Base-by-base conservation (phyloP, 2,797 vertebrate species). In the Mormyrops boulengeri region DNA sequence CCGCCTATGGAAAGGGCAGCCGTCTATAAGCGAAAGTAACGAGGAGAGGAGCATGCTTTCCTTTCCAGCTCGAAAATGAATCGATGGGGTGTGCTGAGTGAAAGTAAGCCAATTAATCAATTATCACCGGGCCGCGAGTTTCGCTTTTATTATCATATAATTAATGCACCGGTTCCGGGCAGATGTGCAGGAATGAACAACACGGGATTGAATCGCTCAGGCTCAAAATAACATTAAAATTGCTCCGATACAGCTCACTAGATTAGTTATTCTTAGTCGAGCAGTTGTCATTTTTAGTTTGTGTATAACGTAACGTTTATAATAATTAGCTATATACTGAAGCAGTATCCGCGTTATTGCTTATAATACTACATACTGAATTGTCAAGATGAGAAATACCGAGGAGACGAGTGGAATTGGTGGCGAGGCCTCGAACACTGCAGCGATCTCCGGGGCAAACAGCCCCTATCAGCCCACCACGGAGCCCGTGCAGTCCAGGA, bases 401-500 rank as follows among this genome's bases (percentile, higher is more conserved):
- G 96, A 97, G 94, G 98, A 99, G 93, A 93, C 96, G 90, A 97
- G 98, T 93, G 97, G 97, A 89, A 98, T 98, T 95, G 98, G 98
- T 91, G 98, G 97, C 87, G 98, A 99, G 96, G 98, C 97, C 95
- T 98, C 98, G 95, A 98, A 97, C 95, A 97, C 97, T 88, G 98
- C 98, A 94, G 98, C 98, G 98, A 98, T 98, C 94, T 98, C 98
- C 85, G 98, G 98, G 92, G 97, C 97, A 91, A 98, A 96, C 93
- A 99, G 98, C 88, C 98, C 98, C 0, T 99, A 99, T 92, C 98
- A 99, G 91, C 97, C 98, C 94, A 99, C 98, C 92, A 99, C 98
- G 0, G 98, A 99, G 95, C 98, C 98, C 89, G 98, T 99, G 92
- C 95, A 94, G 52, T 92, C 97, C 88, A 94, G 96, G 92, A 96